Conservation (phyloP, 2,113 vertebrate species). For the Pandion haliaetus region DNA sequence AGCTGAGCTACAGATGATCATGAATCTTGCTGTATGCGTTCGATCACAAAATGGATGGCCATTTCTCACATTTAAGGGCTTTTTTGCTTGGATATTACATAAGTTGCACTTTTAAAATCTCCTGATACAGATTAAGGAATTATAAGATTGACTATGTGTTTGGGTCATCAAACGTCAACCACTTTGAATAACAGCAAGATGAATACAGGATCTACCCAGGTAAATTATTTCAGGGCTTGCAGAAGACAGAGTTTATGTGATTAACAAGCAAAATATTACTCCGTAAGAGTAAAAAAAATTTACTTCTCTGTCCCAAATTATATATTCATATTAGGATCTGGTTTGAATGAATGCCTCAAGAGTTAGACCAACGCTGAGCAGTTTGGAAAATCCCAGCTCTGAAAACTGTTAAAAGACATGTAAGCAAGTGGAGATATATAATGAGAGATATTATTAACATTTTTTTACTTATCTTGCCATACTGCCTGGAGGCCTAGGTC, state of each 20-base stretch:
- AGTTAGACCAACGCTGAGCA: background rate
- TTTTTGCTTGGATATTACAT: background rate
- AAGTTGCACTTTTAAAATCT: background rate
- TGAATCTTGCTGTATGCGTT: background rate
- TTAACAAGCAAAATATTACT: background rate
- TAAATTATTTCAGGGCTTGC: background rate
- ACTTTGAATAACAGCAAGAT: background rate
- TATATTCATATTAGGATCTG: background rate
- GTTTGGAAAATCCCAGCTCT: background rate
- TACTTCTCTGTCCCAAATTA: background rate
- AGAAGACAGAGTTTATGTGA: background rate
- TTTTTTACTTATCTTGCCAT: background rate
- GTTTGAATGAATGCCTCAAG: background rate
- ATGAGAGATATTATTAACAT: background rate
- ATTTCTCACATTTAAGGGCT: background rate
- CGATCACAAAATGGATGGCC: background rate
- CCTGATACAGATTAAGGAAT: background rate
- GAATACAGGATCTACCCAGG: background rate
- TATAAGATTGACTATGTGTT: background rate
- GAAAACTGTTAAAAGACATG: background rate
- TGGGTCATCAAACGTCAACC: background rate
- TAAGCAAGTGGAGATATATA: background rate
- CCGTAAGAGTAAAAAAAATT: background rate
- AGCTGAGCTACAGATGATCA: constrained; percentile 61
- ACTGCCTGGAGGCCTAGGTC: background rate